A percentile compares a stretch with the other conserved stretches of the same genome.
Evolutionary conservation across 2,113 vertebrate species (phyloP).

Genomic region (Gavia stellata): DNA sequence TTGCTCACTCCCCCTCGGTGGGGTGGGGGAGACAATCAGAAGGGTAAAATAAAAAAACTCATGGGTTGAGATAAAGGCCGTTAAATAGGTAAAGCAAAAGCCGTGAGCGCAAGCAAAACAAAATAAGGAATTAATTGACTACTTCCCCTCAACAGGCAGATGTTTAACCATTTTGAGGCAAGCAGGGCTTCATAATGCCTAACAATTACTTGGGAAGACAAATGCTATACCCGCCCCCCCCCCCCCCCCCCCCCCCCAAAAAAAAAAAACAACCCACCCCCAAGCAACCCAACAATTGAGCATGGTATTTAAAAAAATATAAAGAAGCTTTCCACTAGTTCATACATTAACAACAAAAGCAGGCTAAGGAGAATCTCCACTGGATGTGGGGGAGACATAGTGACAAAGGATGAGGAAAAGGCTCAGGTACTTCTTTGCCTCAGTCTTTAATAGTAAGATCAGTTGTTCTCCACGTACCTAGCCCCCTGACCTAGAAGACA

Average conservation of each 20-base stretch:
- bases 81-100: neutral
- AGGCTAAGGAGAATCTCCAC: no score
- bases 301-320: neutral
- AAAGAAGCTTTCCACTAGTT: neutral
- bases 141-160: neutral
- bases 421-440: no score
- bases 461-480: no score
- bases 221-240: neutral
- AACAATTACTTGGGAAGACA: neutral
- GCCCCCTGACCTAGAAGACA: no score
- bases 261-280: neutral
- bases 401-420: no score
- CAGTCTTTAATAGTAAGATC: no score
- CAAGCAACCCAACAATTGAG: neutral
- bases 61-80: neutral
- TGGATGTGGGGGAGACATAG: no score
- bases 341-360: no score
- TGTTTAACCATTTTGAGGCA: neutral
- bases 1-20: rapidly evolving
- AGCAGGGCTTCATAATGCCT: neutral
- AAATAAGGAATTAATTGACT: neutral
- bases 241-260: neutral
- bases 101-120: neutral
- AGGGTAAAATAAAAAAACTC: neutral
- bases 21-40: neutral